Conservation (phyloP, 30 jellyfish, hydroid and myxozoan genomes). For the Aurelia aurita region DNA sequence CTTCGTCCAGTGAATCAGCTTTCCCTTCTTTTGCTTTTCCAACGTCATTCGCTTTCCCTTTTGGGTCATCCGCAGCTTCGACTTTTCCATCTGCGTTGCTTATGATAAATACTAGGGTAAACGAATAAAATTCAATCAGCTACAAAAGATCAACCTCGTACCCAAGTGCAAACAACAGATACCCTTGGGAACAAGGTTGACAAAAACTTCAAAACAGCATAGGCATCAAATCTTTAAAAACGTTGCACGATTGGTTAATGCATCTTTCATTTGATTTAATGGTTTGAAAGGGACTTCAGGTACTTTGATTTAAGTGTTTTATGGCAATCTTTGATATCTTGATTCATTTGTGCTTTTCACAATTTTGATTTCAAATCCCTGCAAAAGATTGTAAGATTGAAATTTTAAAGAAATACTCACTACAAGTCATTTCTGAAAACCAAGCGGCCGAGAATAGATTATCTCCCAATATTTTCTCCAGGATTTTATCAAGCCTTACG, state of each 20-base stretch:
- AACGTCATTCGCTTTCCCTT: slow-evolving; percentile 42
- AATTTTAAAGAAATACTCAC: slow-evolving; percentile 3
- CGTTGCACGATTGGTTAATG: too few relatives aligned
- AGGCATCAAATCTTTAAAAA: too few relatives aligned
- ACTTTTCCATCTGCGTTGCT: slow-evolving; percentile 57
- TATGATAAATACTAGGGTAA: slow-evolving; percentile 9
- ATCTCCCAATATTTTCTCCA: slow-evolving; percentile 51
- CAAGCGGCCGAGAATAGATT: slow-evolving; percentile 63
- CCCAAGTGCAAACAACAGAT: too few relatives aligned
- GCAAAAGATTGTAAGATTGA: too few relatives aligned
- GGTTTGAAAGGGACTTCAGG: too few relatives aligned
- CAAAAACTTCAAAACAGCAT: too few relatives aligned
- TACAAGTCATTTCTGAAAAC: slow-evolving; percentile 64
- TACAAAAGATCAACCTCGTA: background rate
- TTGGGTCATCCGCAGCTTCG: slow-evolving; percentile 20
- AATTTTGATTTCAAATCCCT: too few relatives aligned
- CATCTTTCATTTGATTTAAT: too few relatives aligned
- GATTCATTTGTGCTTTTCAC: too few relatives aligned
- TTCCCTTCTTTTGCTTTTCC: slow-evolving; percentile 18
- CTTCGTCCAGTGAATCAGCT: background rate
- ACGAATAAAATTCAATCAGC: background rate
- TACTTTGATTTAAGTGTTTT: too few relatives aligned
- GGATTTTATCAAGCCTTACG: slow-evolving; percentile 35
- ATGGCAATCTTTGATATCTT: too few relatives aligned
- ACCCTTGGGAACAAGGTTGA: too few relatives aligned